Conservation (phyloP, 2,113 vertebrate species). For the Pseudonaja textilis region DNA sequence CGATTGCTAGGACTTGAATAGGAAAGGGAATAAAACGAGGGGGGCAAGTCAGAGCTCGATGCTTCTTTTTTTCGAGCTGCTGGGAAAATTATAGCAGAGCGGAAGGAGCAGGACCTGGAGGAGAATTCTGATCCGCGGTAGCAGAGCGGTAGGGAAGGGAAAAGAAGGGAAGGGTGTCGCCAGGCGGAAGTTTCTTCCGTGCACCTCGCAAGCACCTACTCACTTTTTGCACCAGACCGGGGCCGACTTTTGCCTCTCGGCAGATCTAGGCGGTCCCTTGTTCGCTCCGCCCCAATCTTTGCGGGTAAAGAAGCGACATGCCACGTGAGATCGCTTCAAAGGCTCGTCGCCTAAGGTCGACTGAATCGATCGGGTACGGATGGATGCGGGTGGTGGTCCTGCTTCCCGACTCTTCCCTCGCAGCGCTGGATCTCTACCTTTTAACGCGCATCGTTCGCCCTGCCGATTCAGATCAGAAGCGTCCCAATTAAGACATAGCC, state of each 20-base stretch:
- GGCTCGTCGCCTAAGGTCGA: rapidly evolving
- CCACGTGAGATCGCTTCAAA: neutral
- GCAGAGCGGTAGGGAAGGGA: neutral
- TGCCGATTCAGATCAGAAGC: neutral
- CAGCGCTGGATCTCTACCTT: neutral
- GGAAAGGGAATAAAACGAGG: neutral
- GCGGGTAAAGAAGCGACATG: neutral
- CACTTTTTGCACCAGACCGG: neutral
- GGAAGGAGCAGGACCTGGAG: neutral
- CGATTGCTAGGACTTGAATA: neutral
- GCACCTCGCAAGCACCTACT: neutral
- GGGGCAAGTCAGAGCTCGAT: neutral
- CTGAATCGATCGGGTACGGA: neutral
- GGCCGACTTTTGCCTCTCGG: neutral
- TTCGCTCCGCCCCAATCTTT: neutral
- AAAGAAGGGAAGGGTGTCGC: neutral
- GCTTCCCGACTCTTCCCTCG: too few relatives aligned
- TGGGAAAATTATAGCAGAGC: neutral
- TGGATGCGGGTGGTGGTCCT: rapidly evolving
- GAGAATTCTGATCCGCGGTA: neutral
- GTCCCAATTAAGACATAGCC: neutral
- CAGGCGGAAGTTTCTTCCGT: neutral
- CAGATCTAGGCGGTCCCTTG: too few relatives aligned
- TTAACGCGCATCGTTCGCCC: too few relatives aligned
- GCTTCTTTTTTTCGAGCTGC: neutral